Base-by-base conservation (phyloP, 2,113 vertebrate genomes). In the Apodemus speciosus region DNA sequence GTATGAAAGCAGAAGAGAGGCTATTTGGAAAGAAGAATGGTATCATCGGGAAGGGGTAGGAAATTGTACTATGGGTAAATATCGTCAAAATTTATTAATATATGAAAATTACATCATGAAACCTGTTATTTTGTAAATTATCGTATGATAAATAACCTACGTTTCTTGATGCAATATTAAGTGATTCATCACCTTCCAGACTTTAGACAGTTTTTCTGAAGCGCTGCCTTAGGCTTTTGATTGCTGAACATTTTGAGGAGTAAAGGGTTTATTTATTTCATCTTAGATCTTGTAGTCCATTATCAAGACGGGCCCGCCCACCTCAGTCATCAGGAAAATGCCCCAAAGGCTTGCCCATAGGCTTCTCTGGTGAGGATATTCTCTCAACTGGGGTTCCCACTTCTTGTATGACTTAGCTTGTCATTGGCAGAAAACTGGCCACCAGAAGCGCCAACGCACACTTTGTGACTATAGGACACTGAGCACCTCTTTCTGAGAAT, bases 161-260 rank as follows among this genome's bases (percentile, higher is more conserved):
- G 16, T 56, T 85, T 92, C n/a, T 93, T 88, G 66, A 88, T 49
- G 88, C 46, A 68, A 16, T 81, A 68, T 89, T 76, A 92, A 90
- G 18, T 79, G 21, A 32, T 56, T 89, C 32, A 93, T 0, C 46
- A 46, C 21, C 91, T 81, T 94, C 64, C 43, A 38, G 53, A 53
- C 46, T 84, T 77, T 60, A 56, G 68, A 83, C 43, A 86, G 77
- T 90, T 14, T 62, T 38, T 95, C 9, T 72, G 25, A 60, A 62
- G 58, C 30, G 56, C 80, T 43, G 10, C 23, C 38, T 43, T 73
- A 73, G 71, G 21, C 38, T 25, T 73, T 9, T 25, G 23, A 73
- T 73, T 43, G 71, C 38, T 62, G 23, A 40, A 30, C 79, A 60
- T 25, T 38, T 9, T 83, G 25, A 25, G n/a, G 58, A 10, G 25